phyloP scores from a whole-genome alignment of 1,140 invertebrate species.

The Meloidogyne exigua region DNA sequence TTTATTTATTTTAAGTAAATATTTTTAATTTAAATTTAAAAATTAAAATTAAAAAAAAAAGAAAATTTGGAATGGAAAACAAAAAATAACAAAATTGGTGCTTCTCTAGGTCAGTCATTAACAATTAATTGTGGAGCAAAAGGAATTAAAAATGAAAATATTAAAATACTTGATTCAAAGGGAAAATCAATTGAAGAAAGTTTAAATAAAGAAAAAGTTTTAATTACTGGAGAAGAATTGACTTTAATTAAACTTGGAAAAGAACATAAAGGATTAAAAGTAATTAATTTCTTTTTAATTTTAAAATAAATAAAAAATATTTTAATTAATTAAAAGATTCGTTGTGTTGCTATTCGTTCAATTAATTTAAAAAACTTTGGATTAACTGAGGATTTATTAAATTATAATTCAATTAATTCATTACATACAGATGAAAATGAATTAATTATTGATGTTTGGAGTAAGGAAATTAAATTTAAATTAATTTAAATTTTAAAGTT shows the following conservation, averaged over 20 bases:
- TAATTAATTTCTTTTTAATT: slow-evolving; percentile 24
- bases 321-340: slow-evolving; percentile 16
- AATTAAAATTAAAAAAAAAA: slow-evolving; percentile 8
- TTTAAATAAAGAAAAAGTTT: background rate
- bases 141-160: slow-evolving; percentile 29
- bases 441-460: slow-evolving; percentile 25
- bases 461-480: background rate
- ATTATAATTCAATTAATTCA: slow-evolving; percentile 32
- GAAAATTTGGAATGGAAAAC: slow-evolving; percentile 43
- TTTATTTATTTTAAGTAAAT: slow-evolving; percentile 15
- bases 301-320: background rate
- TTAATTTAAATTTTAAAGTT: background rate
- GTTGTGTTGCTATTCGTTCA: slow-evolving; percentile 39
- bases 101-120: slow-evolving; percentile 32
- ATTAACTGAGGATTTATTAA: slow-evolving; percentile 6
- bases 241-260: background rate
- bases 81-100: slow-evolving; percentile 30
- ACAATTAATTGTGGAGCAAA: slow-evolving; percentile 44
- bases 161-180: slow-evolving; percentile 26
- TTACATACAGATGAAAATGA: slow-evolving; percentile 36
- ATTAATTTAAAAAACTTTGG: slow-evolving; percentile 13
- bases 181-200: slow-evolving; percentile 26
- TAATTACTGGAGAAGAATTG: background rate
- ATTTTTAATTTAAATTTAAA: background rate
- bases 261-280: slow-evolving; percentile 32